Evolutionary conservation across 1,140 invertebrate genomes (phyloP), one percentile per base, ranked within the genome.

Genomic region (Ips nitidus): DNA sequence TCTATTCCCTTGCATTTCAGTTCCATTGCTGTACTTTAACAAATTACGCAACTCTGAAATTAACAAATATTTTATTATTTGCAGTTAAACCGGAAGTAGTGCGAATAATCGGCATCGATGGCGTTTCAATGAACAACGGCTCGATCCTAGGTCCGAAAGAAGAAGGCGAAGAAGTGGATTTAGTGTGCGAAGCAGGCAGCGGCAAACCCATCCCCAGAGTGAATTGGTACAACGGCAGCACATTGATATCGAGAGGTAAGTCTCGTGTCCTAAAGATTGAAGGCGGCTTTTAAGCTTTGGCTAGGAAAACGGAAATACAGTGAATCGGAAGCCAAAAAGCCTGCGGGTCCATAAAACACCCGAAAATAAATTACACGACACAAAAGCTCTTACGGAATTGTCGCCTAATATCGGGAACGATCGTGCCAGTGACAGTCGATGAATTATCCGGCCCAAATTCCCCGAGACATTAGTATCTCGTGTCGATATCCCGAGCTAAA

Each of bases 151-250:
- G 89, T 1, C 90, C 90, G 1, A 84, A 90, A 72, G 85, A 87
- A 74, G 91, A 93, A 82, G 86, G 88, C 40, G 85, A 85, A 6
- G 81, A 84, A 67, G 81, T 93, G 56, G 86, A 85, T 50, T 80
- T 94, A 52, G 84, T 84, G 53, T 94, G 92, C 75, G 86, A 90
- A 63, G 90, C 90, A 37, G 84, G 84, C 38, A 87, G 88, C 52
- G 92, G 91, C 52, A 91, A 91, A 78, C 92, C 93, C 1, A 86
- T 90, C 52, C 91, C 92, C 1, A 83, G 83, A 66, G 87, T 94
- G 52, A 85, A 84, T 7, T 94, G 92, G 91, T 91, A 86, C 81
- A 91, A 90, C 76, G 88, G 86, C 71, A 85, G 85, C 2, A 81
- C 86, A 47, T 82, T 82, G 66, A 80, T 91, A 7, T 84, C 86